Base-by-base conservation (phyloP, 2,797 vertebrate genomes). In the Cetoscarus ocellatus region DNA sequence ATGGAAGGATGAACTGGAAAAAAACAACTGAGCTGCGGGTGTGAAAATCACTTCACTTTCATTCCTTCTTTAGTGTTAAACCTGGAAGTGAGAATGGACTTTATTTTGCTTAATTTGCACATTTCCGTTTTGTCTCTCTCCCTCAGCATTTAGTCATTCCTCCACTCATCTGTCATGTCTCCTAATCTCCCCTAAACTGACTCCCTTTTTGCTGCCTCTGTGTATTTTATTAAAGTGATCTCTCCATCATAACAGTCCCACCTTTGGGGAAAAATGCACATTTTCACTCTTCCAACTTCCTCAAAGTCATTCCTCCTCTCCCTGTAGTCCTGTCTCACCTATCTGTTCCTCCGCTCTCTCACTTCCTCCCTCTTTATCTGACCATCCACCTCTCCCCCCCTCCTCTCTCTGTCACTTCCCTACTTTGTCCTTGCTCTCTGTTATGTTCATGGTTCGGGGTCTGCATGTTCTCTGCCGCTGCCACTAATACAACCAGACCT, bases 21-120 rank as follows among this genome's bases (percentile, higher is more conserved):
- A 27, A 27, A 27, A 2, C 27, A 27, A 27, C 27, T 27, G 27
- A 27, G 27, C 27, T 27, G 27, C 4, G 27, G 27, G 4, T 27
- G 27, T 27, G 2, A 27, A 27, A 27, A 27, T 2, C 27, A 27
- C 27, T 4, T 27, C 27, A 7, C 38, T 39, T 10, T 39, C 44
- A n/a, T 1, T 7, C 15, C 12, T 14, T 15, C 49, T 53, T 75
- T 4, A 27, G 27, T 27, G 27, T 27, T 27, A 27, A 27, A 27
- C 27, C 50, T 61, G 50, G 70, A 66, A 60, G 50, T 0, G 57
- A 75, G 74, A 63, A 27, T 27, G 40, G 65, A 27, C 27, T 27
- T 27, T 51, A 17, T 76, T 88, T 79, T 75, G 85, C 84, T 69
- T 82, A 49, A 81, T 85, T 53, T 75, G 82, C 79, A 76, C 15